Evolutionary conservation across 37 sponge, comb jelly and placozoan genomes (phyloP).

Genomic region (Eunapius fragilis): DNA sequence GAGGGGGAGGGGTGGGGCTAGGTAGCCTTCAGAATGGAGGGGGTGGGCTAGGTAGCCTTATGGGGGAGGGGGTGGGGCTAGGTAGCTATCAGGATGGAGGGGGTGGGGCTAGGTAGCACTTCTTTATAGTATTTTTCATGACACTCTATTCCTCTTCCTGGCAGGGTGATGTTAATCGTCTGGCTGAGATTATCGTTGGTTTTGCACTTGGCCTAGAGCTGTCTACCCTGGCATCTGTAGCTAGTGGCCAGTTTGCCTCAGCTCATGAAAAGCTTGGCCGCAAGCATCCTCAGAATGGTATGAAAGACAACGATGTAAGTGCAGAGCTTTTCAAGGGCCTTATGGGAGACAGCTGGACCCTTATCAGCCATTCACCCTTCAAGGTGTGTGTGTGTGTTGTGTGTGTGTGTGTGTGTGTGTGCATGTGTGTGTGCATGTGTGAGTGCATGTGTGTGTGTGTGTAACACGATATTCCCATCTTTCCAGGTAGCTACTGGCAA

Average conservation of each 20-base stretch:
- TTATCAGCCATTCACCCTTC: slow-evolving; percentile 23
- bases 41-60: too few relatives aligned
- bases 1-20: too few relatives aligned
- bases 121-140: too few relatives aligned
- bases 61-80: too few relatives aligned
- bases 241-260: slow-evolving; percentile 80
- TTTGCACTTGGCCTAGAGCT: slow-evolving; percentile 70
- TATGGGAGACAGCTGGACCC: slow-evolving; percentile 38
- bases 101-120: neutral
- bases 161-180: slow-evolving; percentile 41
- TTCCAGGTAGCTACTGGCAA: slow-evolving; percentile 63
- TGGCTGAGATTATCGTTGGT: slow-evolving; percentile 79
- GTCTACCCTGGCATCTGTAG: slow-evolving; percentile 65
- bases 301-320: slow-evolving; percentile 45
- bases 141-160: too few relatives aligned
- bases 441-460: too few relatives aligned
- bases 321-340: slow-evolving; percentile 39
- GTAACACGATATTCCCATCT: too few relatives aligned
- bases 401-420: too few relatives aligned
- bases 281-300: slow-evolving; percentile 64
- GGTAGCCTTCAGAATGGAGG: too few relatives aligned
- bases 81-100: neutral
- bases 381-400: slow-evolving; percentile 46
- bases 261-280: slow-evolving; percentile 81
- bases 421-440: too few relatives aligned